phyloP scores from a whole-genome alignment of 2,888 invertebrate species.

The Alloscopus bannaensis region DNA sequence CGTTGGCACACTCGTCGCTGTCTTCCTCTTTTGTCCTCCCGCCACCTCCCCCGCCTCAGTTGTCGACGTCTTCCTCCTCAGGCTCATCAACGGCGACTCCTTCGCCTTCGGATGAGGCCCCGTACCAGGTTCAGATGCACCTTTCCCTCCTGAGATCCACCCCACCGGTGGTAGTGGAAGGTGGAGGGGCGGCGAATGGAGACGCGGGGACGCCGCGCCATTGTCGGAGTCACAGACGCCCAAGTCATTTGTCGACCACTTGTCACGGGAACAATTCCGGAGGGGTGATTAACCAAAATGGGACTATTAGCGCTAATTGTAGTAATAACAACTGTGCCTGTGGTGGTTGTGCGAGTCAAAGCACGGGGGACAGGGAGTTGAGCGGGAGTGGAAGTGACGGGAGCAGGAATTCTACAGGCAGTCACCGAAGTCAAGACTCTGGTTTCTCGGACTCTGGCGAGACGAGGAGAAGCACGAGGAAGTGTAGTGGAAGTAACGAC shows the following conservation, averaged over 20 bases:
- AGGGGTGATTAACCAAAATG: conserved; percentile 11
- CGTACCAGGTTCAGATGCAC: conserved; percentile 46
- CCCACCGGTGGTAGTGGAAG: neutral
- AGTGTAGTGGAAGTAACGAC: conserved; percentile 12
- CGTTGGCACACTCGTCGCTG: neutral
- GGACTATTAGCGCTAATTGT: neutral
- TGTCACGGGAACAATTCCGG: neutral
- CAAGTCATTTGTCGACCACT: neutral
- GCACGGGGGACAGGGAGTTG: conserved; percentile 34
- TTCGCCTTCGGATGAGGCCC: conserved; percentile 33
- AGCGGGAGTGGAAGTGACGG: conserved; percentile 68
- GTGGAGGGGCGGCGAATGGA: too few relatives aligned
- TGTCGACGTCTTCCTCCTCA: neutral
- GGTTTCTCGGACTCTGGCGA: conserved; percentile 87
- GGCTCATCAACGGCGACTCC: conserved; percentile 33
- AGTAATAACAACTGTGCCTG: conserved; percentile 32
- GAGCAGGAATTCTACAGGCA: conserved; percentile 73
- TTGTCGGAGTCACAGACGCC: neutral
- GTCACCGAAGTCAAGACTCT: conserved; percentile 87
- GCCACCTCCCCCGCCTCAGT: neutral
- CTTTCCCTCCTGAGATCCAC: conserved; percentile 28
- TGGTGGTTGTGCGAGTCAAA: neutral
- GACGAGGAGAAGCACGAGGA: conserved; percentile 30
- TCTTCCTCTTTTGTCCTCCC: conserved; percentile 1
- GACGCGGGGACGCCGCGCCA: too few relatives aligned